phyloP scores from a whole-genome alignment of 2,888 invertebrate genomes.

The Ochropacha duplaris region DNA sequence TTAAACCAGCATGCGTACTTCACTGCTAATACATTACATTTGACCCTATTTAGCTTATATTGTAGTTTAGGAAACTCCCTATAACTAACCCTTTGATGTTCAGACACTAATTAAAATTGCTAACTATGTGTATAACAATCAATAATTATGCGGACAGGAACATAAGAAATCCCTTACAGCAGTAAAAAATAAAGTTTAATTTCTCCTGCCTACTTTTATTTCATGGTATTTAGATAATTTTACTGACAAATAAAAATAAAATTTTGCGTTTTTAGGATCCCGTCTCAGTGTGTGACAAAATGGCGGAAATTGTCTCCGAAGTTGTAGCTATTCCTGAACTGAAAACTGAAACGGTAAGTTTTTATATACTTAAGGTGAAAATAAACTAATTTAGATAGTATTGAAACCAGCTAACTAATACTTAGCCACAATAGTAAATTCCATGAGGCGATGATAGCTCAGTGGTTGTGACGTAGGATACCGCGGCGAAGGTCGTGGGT shows the following conservation, averaged over 20 bases:
- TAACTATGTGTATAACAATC: not conserved
- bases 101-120: not conserved
- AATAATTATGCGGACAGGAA: no score
- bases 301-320: slow-evolving; percentile 73
- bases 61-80: not conserved
- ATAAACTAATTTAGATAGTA: not conserved
- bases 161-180: no score
- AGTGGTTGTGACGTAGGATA: no score
- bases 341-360: slow-evolving; percentile 66
- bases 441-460: no score
- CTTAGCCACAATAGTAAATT: no score
- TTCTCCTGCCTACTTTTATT: no score
- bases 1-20: slow-evolving; percentile 58
- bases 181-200: no score
- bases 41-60: not conserved
- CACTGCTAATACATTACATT: slow-evolving; percentile 54
- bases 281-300: slow-evolving; percentile 61
- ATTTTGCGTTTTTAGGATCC: slow-evolving; percentile 46
- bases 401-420: no score
- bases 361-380: not conserved
- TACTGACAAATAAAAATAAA: not conserved
- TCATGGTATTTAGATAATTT: no score
- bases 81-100: not conserved
- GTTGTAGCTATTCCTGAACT: slow-evolving; percentile 70
- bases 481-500: no score